Evolutionary conservation across 2,113 vertebrate genomes (phyloP).

Genomic region (Hippotragus niger): DNA sequence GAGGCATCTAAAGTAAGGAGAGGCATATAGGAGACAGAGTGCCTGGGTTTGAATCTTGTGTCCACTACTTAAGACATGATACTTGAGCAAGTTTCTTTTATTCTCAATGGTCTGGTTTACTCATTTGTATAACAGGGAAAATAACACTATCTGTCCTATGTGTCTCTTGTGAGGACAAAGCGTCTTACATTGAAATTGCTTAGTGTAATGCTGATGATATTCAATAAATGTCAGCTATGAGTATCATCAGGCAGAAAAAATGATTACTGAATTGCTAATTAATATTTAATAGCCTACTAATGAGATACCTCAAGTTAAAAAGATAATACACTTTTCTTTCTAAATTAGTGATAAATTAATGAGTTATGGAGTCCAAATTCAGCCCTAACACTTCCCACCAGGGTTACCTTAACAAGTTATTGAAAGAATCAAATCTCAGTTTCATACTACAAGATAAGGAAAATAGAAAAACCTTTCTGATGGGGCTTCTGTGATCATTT

Average conservation of each 20-base stretch:
- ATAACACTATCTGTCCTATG: not conserved
- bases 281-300: not conserved
- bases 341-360: not conserved
- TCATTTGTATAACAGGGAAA: not conserved
- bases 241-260: not conserved
- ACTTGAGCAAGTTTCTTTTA: not conserved
- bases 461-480: not conserved
- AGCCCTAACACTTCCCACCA: not conserved
- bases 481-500: not conserved
- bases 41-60: not conserved
- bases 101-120: not conserved
- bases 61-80: not conserved
- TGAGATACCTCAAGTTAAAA: not conserved
- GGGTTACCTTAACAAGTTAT: not conserved
- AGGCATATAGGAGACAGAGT: not conserved
- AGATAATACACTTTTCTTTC: not conserved
- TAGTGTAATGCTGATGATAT: not conserved
- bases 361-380: not conserved
- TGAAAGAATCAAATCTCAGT: not conserved
- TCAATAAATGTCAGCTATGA: not conserved
- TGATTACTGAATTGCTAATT: not conserved
- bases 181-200: not conserved
- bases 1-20: not conserved
- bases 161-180: not conserved
- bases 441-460: not conserved